A percentile compares a stretch with the other conserved stretches of the same genome.
These are phyloP conservation scores for Troides aeacus DNA, from an alignment of 2,888 invertebrate genomes.

Conservation along the genomic window DNA sequence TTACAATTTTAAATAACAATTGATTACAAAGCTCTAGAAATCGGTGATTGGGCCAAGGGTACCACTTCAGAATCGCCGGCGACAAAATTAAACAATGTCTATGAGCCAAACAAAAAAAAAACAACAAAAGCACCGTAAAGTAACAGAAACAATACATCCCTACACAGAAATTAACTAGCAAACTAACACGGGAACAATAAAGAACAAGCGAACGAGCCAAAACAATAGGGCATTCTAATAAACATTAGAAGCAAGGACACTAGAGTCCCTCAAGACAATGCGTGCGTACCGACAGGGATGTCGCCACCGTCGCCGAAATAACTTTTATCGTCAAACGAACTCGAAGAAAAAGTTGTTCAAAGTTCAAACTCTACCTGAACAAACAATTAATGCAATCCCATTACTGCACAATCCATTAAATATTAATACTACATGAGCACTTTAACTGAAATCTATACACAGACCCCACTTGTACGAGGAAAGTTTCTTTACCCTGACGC, in stretches of 20 bases:
- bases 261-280: constrained; percentile 44
- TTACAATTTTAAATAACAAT: constrained; percentile 9
- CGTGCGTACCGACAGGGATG: constrained; percentile 54
- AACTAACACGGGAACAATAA: constrained; percentile 48
- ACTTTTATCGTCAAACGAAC: constrained; percentile 36
- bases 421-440: constrained; percentile 42
- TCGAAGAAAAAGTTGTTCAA: constrained; percentile 29
- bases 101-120: constrained; percentile 38
- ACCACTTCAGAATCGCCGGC: constrained; percentile 14
- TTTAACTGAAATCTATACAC: constrained; percentile 29
- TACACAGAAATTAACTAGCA: constrained; percentile 41
- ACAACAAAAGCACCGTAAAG: constrained; percentile 42
- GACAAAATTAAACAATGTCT: constrained; percentile 26
- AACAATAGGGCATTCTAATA: constrained; percentile 65
- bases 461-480: constrained; percentile 20
- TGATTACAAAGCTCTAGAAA: constrained; percentile 17
- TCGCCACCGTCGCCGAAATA: constrained; percentile 45
- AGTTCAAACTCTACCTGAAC: constrained; percentile 43
- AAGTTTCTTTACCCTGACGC: constrained; percentile 9
- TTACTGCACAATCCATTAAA: constrained; percentile 36
- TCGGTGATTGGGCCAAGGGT: constrained; percentile 1
- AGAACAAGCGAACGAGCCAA: constrained; percentile 43
- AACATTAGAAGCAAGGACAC: constrained; percentile 58
- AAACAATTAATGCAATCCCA: constrained; percentile 30
- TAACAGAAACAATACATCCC: constrained; percentile 50